Conservation (phyloP, 1,140 invertebrate species). For the Rhagoletis zephyria region DNA sequence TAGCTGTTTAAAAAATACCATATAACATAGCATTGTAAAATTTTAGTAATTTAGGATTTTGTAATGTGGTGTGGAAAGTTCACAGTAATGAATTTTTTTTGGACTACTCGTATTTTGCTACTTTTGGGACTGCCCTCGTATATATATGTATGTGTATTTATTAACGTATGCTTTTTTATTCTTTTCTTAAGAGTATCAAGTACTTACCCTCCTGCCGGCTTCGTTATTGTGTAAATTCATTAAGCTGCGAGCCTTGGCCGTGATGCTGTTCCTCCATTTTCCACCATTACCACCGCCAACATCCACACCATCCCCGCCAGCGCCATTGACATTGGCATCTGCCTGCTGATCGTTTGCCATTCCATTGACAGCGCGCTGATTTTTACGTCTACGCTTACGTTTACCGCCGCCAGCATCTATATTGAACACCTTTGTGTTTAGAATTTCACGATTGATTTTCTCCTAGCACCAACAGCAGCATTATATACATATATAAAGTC, state of each 20-base stretch:
- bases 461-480: slow-evolving; percentile 61
- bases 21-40: no score
- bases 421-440: slow-evolving; percentile 70
- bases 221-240: slow-evolving; percentile 98
- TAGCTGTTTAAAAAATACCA: no score
- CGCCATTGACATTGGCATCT: slow-evolving; percentile 10
- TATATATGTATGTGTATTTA: background rate
- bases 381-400: slow-evolving; percentile 67
- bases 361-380: slow-evolving; percentile 67
- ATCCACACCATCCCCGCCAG: background rate
- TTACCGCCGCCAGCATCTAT: slow-evolving; percentile 59
- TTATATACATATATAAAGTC: background rate
- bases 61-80: no score
- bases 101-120: no score
- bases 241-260: slow-evolving; percentile 83
- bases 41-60: no score
- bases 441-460: slow-evolving; percentile 72
- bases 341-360: slow-evolving; percentile 55
- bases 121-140: background rate
- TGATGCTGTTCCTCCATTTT: slow-evolving; percentile 60
- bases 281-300: slow-evolving; percentile 35
- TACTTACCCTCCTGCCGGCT: slow-evolving; percentile 88
- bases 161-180: background rate
- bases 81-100: no score
- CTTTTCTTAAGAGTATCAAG: background rate